Evolutionary conservation across 2,888 invertebrate genomes (phyloP).

Genomic region (Cryptosula pallasiana): DNA sequence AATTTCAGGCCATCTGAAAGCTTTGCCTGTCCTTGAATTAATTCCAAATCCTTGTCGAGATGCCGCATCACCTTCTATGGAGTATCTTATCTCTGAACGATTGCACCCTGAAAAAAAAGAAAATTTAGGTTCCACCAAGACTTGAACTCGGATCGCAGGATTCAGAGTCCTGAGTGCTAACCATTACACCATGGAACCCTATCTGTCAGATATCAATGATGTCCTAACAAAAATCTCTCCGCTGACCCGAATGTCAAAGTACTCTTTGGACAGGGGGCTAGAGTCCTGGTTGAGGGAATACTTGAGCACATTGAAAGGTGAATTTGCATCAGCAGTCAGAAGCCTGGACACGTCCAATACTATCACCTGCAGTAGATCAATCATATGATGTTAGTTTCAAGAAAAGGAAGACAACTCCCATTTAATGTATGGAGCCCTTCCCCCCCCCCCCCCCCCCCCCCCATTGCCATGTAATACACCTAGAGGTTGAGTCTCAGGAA

Average conservation of each 20-base stretch:
- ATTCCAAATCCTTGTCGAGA: constrained; percentile 38
- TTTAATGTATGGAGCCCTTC: no score
- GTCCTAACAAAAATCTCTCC: constrained; percentile 1
- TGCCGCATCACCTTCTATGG: constrained; percentile 35
- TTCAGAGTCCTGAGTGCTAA: no score
- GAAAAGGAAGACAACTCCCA: no score
- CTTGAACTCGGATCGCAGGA: no score
- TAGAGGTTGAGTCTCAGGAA: constrained; percentile 1
- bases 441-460: no score
- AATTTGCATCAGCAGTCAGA: constrained; percentile 1
- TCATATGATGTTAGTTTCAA: no score
- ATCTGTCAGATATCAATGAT: neutral
- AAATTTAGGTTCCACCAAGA: no score
- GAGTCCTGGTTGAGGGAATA: neutral
- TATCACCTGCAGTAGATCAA: constrained; percentile 19
- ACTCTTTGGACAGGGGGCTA: neutral
- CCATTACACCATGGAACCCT: no score
- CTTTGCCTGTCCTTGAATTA: constrained; percentile 38
- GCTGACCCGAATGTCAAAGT: constrained; percentile 3
- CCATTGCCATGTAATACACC: no score
- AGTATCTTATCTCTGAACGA: constrained; percentile 37
- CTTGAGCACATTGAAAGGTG: neutral
- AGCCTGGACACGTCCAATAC: neutral
- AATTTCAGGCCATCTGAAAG: constrained; percentile 24
- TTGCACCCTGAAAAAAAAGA: constrained; percentile 24